Base-by-base conservation (phyloP, 2,888 invertebrate genomes). In the Merodon equestris region DNA sequence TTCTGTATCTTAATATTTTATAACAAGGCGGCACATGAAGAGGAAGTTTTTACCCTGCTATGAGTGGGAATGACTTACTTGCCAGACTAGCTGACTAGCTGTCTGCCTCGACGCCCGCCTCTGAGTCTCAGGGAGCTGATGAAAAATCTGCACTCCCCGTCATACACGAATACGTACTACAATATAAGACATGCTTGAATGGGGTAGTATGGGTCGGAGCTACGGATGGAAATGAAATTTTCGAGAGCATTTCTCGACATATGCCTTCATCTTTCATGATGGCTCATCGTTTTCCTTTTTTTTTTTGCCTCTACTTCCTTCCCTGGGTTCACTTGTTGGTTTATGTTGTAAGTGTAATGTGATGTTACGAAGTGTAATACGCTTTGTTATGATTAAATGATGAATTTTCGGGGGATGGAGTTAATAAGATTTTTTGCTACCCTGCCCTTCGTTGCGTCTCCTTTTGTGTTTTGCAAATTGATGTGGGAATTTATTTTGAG, bases 1-100 rank as follows among this genome's bases (percentile, higher is more conserved):
- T 63, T 75, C 64, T 68, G 70, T 75, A 64, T 70, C 70, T 75
- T 75, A 75, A 75, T 75, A 70, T 75, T 75, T 75, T 64, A 58
- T 64, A 75, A 70, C 53, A 27, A 42, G 17, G 17, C 57, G 9
- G 45, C 61, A 74, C 63, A 14, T 51, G 34, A 57, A 68, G 45
- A 74, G 50, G 68, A 75, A 68, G 74, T 75, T 68, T 57, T 27
- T 68, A 61, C 40, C 60, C 44, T 47, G 4, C 17, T n/a, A n/a
- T n/a, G 38, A 38, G 12, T 36, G 36, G 12, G 17, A 53, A 53
- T 18, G 27, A 44, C 18, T n/a, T 42, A 67, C 48, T 27, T 27
- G 27, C 27, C 27, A 27, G 27, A 27, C 27, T 27, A 27, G 34
- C n/a, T 61, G 48, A 70, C 45, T 50, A 36, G 48, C 13, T 9